Evolutionary conservation across 2,113 vertebrate species (phyloP), one percentile per base, ranked within the genome.

Genomic region (Penelope pileata): DNA sequence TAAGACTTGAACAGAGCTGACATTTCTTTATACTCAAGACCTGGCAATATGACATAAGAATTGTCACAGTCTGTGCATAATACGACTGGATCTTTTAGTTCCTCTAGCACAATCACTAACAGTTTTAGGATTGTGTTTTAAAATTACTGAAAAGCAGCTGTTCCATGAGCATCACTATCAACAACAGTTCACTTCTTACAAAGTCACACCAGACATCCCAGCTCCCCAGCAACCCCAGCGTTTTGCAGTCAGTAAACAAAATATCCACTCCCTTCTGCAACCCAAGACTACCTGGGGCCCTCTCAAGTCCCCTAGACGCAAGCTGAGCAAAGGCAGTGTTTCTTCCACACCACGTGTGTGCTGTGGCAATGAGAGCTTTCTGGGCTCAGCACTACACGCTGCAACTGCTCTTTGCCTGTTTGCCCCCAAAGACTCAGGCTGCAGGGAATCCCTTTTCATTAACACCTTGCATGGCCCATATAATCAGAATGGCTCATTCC

Each of bases 301-400:
- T 72, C 53, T 63, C 17, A 62, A 59, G 45, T 12, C 13, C 48
- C 26, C 17, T 5, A 62, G 10, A 29, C 7, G 36, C 0, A 1
- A 45, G n/a, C 10, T 40, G 34, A 81, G 32, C 51, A 54, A 63
- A 70, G 38, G 38, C 43, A 59, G 21, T 9, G 1, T 7, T 36
- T 66, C 36, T 38, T 53, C 21, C 50, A 34, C 0, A 3, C 7
- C 73, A 32, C 0, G 3, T 0, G 0, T 12, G 7, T 36, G 27
- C 47, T 0, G 0, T 11, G 60, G 53, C 51, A 47, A 74, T 10
- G 38, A 75, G 47, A 68, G 69, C 42, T 69, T 36, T 36, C 14
- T 7, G 67, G 47, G 24, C 18, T 47, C 53, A 83, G 54, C 63
- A 13, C 59, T 36, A 18, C 40, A 3, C 3, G 16, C 47, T 68